Evolutionary conservation across 2,797 vertebrate genomes (phyloP).

Genomic region (Anas flavirostris): DNA sequence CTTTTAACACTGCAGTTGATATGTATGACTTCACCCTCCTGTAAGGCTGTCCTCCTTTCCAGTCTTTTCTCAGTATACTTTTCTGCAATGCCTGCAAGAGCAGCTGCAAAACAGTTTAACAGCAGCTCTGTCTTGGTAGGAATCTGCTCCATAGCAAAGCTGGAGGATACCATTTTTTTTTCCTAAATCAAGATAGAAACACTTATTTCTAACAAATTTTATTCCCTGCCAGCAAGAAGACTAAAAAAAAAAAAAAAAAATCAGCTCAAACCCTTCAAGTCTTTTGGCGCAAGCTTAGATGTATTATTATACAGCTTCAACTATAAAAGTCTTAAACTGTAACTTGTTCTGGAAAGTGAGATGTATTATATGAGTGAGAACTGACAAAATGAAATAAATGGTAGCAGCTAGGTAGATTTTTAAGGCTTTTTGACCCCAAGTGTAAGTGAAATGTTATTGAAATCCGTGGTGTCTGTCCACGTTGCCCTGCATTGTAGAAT

Average conservation of each 20-base stretch:
- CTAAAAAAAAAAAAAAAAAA: background rate
- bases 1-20: background rate
- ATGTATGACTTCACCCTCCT: background rate
- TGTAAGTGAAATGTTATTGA: background rate
- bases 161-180: background rate
- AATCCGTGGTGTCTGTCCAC: background rate
- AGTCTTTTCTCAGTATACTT: background rate
- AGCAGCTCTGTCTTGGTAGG: background rate
- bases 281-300: background rate
- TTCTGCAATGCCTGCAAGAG: background rate
- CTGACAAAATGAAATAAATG: conserved; percentile 9
- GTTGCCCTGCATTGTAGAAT: background rate
- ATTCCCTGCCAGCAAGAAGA: background rate
- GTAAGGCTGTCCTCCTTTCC: conserved; percentile 14
- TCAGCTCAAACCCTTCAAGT: background rate
- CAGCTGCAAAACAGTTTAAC: background rate
- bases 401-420: background rate
- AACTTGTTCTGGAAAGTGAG: background rate
- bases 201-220: background rate
- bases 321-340: background rate
- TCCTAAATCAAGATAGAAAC: background rate
- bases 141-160: background rate
- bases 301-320: conserved; percentile 3
- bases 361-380: background rate
- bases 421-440: background rate